Base-by-base conservation (phyloP, 2,113 vertebrate species). In the Vulpes vulpes region DNA sequence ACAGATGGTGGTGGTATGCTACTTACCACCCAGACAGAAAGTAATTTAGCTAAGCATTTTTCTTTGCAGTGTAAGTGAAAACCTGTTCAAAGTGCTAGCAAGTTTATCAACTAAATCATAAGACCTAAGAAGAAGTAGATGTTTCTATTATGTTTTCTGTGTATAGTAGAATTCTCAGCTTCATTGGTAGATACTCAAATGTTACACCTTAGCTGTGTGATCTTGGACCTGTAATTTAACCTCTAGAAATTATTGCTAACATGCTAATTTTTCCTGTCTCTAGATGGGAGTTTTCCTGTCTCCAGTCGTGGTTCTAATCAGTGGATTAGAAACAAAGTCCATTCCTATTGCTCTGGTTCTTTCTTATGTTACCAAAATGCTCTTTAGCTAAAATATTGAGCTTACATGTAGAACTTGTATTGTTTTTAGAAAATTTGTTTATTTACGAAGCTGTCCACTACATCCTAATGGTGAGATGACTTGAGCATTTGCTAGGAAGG, bases 61-160 rank as follows among this genome's bases (percentile, higher is more conserved):
- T 95, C 84, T 96, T 97, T 85, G 80, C 64, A 96, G 73, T 85
- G 30, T 95, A 88, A 92, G 59, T 94, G 49, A 93, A 97, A 95
- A 95, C 69, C 59, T 96, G 49, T 95, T 97, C 60, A 94, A 95
- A 92, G 6, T 71, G 53, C 25, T 88, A 57, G 27, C 25, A 82
- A 55, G 10, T 96, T 89, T 62, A 62, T 96, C 76, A 96, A 57
- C 16, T 60, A 78, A 71, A 92, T 94, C 65, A 88, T 62, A 88
- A 97, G 83, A 79, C 27, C 16, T 35, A 25, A 90, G 51, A 95
- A 22, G 27, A 94, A 12, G 17, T 71, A 69, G 14, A 2, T 43
- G 1, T 87, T 93, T 89, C 49, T 84, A 5, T 65, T 78, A 9
- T 69, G 6, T 64, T 94, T 84, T 95, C 51, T 94, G 35, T 55